Conservation (phyloP, 2,113 vertebrate species). For the Melanocharis versteri region DNA sequence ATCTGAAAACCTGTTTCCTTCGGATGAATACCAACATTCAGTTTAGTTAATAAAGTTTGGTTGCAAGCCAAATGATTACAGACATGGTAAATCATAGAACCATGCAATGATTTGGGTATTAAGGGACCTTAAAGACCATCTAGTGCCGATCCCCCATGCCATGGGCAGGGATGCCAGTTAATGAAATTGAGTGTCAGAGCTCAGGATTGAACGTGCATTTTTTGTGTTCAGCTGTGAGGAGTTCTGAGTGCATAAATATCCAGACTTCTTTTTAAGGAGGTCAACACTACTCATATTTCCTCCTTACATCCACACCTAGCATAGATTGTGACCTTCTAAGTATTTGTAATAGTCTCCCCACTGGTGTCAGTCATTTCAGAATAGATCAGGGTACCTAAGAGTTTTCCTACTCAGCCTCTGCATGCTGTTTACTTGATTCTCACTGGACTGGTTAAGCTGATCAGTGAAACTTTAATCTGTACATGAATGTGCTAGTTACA, state of each 20-base stretch:
- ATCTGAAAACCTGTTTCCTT: background rate
- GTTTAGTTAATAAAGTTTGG: background rate
- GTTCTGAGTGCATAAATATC: background rate
- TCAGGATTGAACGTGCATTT: accelerated
- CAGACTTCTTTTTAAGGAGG: background rate
- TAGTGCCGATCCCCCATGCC: accelerated
- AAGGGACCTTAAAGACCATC: background rate
- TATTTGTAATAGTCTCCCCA: background rate
- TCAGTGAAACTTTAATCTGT: background rate
- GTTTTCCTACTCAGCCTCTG: background rate
- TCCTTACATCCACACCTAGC: background rate
- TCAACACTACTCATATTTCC: background rate
- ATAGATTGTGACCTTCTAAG: background rate
- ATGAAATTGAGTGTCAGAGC: accelerated
- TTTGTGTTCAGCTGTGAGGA: background rate
- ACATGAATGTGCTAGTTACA: background rate
- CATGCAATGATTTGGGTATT: background rate
- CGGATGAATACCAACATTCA: background rate
- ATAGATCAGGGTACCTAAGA: background rate
- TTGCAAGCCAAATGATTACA: background rate
- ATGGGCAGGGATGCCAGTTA: background rate
- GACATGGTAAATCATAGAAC: background rate
- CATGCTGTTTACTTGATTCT: background rate
- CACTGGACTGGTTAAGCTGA: background rate
- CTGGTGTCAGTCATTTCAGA: background rate